Base-by-base conservation (phyloP, 2,113 vertebrate genomes). In the Oncorhynchus kisutch region DNA sequence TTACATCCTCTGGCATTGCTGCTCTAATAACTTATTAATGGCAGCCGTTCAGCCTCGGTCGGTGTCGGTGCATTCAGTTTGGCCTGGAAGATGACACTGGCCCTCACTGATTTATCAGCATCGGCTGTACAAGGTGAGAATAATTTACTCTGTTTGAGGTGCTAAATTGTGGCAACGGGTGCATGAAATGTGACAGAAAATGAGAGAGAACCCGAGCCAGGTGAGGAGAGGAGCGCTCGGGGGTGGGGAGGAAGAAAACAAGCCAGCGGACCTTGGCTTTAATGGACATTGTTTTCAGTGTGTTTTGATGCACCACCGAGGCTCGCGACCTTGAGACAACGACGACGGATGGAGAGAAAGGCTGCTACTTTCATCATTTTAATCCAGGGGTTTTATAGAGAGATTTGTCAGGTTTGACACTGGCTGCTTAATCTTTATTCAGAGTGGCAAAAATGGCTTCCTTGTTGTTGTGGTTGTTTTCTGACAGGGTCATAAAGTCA, bases 11-110 rank as follows among this genome's bases (percentile, higher is more conserved):
- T n/a, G 59, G 64, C 49, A 6, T 39, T 48, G 29, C 29, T 51
- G 54, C 27, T 79, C 29, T 77, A 74, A 75, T 77, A 67, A 59
- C 69, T 75, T 76, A 73, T 81, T 73, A 81, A 79, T 80, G 67
- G 73, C 51, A 29, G n/a, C 24, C 29, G 18, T 62, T 67, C 62
- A 7, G 20, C 20, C 54, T 34, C 57, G 20, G 39, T 29, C 13
- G 5, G 29, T 34, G 66, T 5, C 5, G 66, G 3, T 34, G 9
- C 16, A 7, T 67, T 12, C 64, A 66, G 45, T 64, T 25, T 9
- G 13, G n/a, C 14, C 51, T 54, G 51, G 51, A 54, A 13, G 39
- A 45, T 39, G 70, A 34, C 12, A 31, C 4, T 27, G 12, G 29
- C 74, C 49, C 45, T n/a, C 31, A 14, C 51, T 80, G 25, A 67